Conservation (phyloP, 2,888 invertebrate genomes). For the Andrena praecox region DNA sequence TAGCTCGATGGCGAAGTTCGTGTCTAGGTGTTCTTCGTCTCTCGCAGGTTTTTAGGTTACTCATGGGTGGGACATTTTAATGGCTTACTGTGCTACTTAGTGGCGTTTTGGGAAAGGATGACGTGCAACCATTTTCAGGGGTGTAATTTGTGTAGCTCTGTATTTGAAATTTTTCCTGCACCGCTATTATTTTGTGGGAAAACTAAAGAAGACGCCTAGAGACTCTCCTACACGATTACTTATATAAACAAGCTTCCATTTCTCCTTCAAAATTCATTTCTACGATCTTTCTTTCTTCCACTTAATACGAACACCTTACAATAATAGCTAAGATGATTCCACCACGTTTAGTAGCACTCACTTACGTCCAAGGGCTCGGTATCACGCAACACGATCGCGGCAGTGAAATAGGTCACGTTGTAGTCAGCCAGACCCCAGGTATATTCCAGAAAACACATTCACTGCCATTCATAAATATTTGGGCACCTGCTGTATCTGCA, state of each 20-base stretch:
- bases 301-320: background rate
- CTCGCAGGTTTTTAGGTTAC: background rate
- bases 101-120: too few relatives aligned
- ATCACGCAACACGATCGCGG: conserved; percentile 23
- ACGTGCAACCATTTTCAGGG: too few relatives aligned
- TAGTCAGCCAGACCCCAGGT: conserved; percentile 1
- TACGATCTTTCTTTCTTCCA: background rate
- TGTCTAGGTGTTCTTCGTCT: conserved; percentile 2
- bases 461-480: too few relatives aligned
- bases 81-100: background rate
- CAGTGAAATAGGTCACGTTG: conserved; percentile 19
- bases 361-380: conserved; percentile 12
- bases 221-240: background rate
- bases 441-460: background rate
- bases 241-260: background rate
- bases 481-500: too few relatives aligned
- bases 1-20: background rate
- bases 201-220: background rate
- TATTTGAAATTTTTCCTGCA: too few relatives aligned
- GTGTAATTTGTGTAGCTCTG: too few relatives aligned
- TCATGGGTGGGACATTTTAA: background rate
- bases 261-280: conserved; percentile 6
- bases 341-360: conserved; percentile 6
- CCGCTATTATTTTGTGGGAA: too few relatives aligned
- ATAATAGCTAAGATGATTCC: conserved; percentile 12